Evolutionary conservation across 2,113 vertebrate genomes (phyloP).

Genomic region (Ptilorrhoa leucosticta): DNA sequence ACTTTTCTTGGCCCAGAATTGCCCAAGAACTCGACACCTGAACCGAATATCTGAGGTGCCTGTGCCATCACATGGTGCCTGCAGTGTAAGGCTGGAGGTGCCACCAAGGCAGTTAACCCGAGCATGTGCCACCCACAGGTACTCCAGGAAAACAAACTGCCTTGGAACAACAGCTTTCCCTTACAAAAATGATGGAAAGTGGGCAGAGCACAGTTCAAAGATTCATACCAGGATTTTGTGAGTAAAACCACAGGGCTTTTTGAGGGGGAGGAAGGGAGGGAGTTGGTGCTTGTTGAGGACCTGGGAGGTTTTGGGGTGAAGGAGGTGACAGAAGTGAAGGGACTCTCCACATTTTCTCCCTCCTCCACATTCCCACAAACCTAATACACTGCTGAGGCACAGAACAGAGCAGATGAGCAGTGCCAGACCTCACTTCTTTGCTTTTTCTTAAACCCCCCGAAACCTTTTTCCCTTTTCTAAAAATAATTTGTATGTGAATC

Average conservation of each 20-base stretch:
- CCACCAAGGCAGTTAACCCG: background rate
- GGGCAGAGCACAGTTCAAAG: background rate
- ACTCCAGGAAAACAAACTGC: background rate
- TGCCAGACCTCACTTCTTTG: background rate
- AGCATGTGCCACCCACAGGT: background rate
- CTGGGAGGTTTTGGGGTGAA: background rate
- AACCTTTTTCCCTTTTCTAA: slow-evolving; percentile 18
- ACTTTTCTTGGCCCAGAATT: slow-evolving; percentile 25
- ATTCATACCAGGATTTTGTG: background rate
- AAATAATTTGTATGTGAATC: slow-evolving; percentile 38
- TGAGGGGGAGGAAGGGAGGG: background rate
- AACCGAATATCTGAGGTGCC: background rate
- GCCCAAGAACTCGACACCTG: background rate
- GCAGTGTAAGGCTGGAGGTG: background rate
- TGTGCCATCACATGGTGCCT: background rate
- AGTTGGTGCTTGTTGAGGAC: background rate
- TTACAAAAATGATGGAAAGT: background rate
- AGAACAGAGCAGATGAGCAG: background rate
- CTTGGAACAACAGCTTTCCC: background rate
- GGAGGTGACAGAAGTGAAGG: background rate
- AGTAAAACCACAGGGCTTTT: background rate
- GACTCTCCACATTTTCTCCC: background rate
- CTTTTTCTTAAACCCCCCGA: background rate
- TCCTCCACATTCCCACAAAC: background rate
- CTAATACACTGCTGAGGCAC: background rate